Base-by-base conservation (phyloP, 2,797 vertebrate genomes). In the Luscinia luscinia region DNA sequence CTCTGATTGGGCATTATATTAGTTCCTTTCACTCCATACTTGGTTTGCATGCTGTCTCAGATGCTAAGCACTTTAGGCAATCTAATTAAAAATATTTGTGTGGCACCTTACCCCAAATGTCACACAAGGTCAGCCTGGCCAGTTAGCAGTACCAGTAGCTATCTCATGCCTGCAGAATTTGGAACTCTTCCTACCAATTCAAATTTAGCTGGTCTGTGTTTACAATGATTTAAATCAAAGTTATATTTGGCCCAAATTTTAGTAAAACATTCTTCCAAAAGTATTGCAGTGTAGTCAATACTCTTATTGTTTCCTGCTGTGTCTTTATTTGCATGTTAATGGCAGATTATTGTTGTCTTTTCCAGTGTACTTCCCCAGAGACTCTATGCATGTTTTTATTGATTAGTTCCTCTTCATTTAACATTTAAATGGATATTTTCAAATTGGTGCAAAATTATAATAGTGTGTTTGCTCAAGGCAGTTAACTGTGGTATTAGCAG, bases 321-420 rank as follows among this genome's bases (percentile, higher is more conserved):
- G 90, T 82, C 74, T 85, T 90, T 92, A 94, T 97, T 97, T 97
- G 94, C 95, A 95, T 89, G 93, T 85, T 93, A 95, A 96, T 93
- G 67, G 75, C 94, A 93, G 92, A 83, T 90, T 86, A 95, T 76
- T 82, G 54, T 94, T 88, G 48, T 57, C 38, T 69, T 74, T 91
- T 89, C 80, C 89, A 90, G 38, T 78, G 67, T 87, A 84, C 93
- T 80, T 91, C 95, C 95, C 78, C 64, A 24, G 96, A 96, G 95
- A 95, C 55, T 76, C 40, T 54, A 38, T 76, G 77, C 92, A 77
- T 83, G 57, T 95, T 97, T 96, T 95, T 95, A 97, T 97, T 96
- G 95, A 96, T 97, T 97, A 94, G 95, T 96, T 96, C 79, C 95
- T 96, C 94, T 96, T 96, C 94, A 97, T 95, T 96, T 93, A 96